These are phyloP conservation scores for Uromys caudimaculatus DNA, from an alignment of 2,797 vertebrate species.

Conservation along the genomic window DNA sequence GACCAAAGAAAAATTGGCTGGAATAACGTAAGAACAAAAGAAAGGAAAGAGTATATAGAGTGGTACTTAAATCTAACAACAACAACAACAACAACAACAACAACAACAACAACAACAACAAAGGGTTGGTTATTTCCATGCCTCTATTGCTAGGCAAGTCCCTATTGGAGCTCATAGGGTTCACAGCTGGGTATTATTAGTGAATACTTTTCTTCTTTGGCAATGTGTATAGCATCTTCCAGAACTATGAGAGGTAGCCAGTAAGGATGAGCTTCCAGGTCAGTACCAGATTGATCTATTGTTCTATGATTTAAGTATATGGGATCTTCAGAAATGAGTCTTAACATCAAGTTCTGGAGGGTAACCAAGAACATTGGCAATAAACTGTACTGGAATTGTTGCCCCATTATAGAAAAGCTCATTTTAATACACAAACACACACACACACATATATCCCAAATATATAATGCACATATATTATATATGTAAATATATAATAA, in stretches of 20 bases:
- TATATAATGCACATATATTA: not conserved
- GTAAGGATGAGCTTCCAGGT: not conserved
- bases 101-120: not conserved
- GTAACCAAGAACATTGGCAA: not conserved
- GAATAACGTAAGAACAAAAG: not conserved
- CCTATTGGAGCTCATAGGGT: not conserved
- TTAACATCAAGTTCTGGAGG: not conserved
- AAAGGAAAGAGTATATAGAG: not conserved
- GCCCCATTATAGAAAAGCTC: not conserved
- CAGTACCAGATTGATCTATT: not conserved
- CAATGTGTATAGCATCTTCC: not conserved
- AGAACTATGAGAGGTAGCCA: not conserved
- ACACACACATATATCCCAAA: not conserved
- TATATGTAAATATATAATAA: too few relatives aligned
- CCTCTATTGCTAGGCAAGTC: not conserved
- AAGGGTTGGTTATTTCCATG: not conserved
- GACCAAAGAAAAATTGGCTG: not conserved
- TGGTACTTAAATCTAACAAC: not conserved
- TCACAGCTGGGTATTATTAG: not conserved
- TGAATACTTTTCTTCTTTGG: not conserved
- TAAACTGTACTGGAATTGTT: not conserved
- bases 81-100: not conserved
- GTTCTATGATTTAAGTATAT: not conserved
- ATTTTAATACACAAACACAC: too few relatives aligned
- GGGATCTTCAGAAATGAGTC: not conserved